Evolutionary conservation across 2,888 invertebrate genomes (phyloP).

Genomic region (Polietes domitor): DNA sequence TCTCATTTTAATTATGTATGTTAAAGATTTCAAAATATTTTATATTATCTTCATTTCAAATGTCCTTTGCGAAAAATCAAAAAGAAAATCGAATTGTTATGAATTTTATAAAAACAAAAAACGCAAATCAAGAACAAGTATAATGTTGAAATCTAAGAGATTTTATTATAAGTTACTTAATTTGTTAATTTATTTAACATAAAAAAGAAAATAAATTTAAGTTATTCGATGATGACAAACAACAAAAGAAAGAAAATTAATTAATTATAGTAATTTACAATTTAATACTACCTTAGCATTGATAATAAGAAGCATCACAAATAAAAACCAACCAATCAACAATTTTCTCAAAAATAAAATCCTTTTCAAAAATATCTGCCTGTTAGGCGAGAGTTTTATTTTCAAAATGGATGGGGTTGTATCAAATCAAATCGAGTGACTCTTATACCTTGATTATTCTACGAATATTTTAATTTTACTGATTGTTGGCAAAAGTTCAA

Average conservation of each 20-base stretch:
- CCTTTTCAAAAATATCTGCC: slow-evolving; percentile 2
- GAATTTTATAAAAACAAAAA: slow-evolving; percentile 1
- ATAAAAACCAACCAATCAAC: slow-evolving; percentile 21
- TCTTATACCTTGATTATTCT: no score
- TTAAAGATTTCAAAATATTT: neutral
- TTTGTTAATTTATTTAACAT: slow-evolving; percentile 61
- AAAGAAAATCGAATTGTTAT: slow-evolving; percentile 8
- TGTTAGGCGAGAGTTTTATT: no score
- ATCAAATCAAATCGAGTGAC: no score
- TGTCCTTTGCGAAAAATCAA: neutral
- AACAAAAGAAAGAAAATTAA: slow-evolving; percentile 17
- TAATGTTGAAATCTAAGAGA: slow-evolving; percentile 59
- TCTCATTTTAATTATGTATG: neutral
- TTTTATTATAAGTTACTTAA: slow-evolving; percentile 65
- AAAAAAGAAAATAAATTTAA: slow-evolving; percentile 1
- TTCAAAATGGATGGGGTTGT: no score
- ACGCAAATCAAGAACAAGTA: slow-evolving; percentile 1
- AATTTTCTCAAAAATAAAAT: slow-evolving; percentile 39
- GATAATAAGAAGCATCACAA: slow-evolving; percentile 53
- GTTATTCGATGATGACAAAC: slow-evolving; percentile 28
- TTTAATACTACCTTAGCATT: slow-evolving; percentile 35
- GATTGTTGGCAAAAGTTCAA: no score
- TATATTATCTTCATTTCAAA: neutral
- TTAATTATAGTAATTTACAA: slow-evolving; percentile 45
- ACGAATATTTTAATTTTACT: no score